Evolutionary conservation across 2,888 invertebrate genomes (phyloP), one percentile per base, ranked within the genome.

Genomic region (Tromatobia lineatoria): DNA sequence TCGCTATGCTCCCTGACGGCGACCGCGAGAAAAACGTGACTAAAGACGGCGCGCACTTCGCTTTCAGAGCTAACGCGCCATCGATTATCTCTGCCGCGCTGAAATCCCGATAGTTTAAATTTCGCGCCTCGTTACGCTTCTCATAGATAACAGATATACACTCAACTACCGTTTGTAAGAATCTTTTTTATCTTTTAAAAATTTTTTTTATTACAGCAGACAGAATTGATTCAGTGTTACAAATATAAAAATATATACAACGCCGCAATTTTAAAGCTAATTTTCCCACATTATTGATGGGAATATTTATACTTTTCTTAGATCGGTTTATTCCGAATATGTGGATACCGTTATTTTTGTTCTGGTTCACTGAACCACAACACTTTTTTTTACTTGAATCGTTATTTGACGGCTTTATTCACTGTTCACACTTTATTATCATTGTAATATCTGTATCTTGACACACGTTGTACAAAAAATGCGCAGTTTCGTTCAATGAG

Each of bases 1-100:
- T 90, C 89, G 90, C 87, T 87, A 78, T 88, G 91, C 91, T 91
- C 89, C 90, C 89, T 52, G 59, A 47, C 70, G 75, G 69, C 75
- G 45, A 61, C 69, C 76, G 87, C 86, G 61, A 61, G 89, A 87
- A 89, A 90, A 87, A 91, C 90, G 90, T 87, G 86, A 82, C 83
- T 69, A 54, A 71, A 42, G 75, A 10, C 59, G 34, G 23, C 29
- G 54, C 47, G 76, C 76, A 78, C 59, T 82, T 67, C 64, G 77
- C 38, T 80, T 88, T 89, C 86, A 87, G 87, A 85, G 86, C 80
- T 81, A 82, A 73, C 77, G 83, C 77, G 80, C 71, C 67, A 67
- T 50, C 34, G 38, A 29, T 18, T 2, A 61, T 61, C 61, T 61
- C 15, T 18, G 29, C 61, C n/a, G 18, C 23, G 45, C 34, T 18